These are phyloP conservation scores for Otocyon megalotis DNA, from an alignment of 2,113 vertebrate species.

Conservation along the genomic window DNA sequence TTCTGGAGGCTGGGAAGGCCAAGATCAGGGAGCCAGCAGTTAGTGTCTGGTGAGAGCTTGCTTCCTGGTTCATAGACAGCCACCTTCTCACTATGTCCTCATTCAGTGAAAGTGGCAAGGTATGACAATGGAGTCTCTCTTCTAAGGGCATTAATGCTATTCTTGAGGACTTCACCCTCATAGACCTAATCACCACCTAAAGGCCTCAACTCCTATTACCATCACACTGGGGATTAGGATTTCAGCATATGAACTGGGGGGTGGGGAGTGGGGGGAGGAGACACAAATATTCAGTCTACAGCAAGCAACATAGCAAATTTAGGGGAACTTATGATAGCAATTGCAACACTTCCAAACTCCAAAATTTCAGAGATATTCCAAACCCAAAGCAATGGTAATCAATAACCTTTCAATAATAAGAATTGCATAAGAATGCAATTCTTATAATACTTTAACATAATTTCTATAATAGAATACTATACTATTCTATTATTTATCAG, in stretches of 20 bases:
- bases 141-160: background rate
- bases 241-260: background rate
- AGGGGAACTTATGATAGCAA: background rate
- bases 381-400: background rate
- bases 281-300: background rate
- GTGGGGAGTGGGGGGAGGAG: background rate
- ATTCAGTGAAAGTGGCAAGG: background rate
- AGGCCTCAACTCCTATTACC: background rate
- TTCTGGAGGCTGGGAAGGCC: background rate
- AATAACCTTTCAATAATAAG: background rate
- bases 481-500: background rate
- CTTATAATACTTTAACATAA: background rate
- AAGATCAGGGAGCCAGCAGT: background rate
- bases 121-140: background rate
- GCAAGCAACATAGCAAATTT: background rate
- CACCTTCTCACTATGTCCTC: background rate
- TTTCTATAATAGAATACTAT: background rate
- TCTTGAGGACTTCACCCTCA: background rate
- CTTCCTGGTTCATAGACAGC: background rate
- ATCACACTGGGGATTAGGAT: background rate
- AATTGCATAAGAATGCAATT: background rate
- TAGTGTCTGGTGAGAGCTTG: background rate
- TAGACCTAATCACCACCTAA: background rate
- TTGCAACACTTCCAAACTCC: background rate
- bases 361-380: background rate